These are phyloP conservation scores for Mohoua ochrocephala DNA, from an alignment of 2,113 vertebrate genomes.

Conservation along the genomic window DNA sequence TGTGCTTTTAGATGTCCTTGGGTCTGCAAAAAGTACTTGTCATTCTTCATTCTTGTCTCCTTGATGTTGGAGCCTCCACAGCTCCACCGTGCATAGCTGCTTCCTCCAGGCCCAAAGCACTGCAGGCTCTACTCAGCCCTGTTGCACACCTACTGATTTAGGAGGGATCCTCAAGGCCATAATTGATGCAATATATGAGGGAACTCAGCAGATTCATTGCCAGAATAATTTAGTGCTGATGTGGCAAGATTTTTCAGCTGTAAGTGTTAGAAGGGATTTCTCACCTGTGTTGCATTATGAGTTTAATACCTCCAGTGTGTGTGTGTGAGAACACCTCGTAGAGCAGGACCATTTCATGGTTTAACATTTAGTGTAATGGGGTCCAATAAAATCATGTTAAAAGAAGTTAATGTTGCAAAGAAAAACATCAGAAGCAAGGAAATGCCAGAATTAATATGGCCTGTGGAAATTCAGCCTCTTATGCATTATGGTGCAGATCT, in stretches of 20 bases:
- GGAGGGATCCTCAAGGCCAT: neutral
- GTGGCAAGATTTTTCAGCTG: conserved; percentile 6
- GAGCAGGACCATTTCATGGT: neutral
- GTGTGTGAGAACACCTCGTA: neutral
- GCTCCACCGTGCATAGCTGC: neutral
- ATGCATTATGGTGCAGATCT: neutral
- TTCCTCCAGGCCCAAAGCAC: neutral
- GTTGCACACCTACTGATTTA: accelerated
- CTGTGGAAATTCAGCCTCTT: conserved; percentile 16
- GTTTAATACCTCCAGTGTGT: neutral
- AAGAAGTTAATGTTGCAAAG: conserved; percentile 49
- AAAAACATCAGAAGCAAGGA: conserved; percentile 45
- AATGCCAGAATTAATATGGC: conserved; percentile 38
- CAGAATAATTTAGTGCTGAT: conserved; percentile 13
- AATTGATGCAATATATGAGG: neutral
- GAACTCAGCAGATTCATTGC: neutral
- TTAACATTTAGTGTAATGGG: neutral
- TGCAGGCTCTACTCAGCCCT: neutral
- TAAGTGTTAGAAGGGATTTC: neutral
- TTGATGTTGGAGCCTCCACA: neutral
- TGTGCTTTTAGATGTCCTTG: neutral
- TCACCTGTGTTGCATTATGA: conserved; percentile 12
- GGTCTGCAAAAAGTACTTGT: neutral
- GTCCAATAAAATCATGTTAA: conserved; percentile 38
- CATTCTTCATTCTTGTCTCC: neutral